A percentile compares a stretch with the other conserved stretches of the same genome.
These are phyloP conservation scores for Pemphredon lugubris DNA, from an alignment of 2,888 invertebrate genomes.

Conservation along the genomic window DNA sequence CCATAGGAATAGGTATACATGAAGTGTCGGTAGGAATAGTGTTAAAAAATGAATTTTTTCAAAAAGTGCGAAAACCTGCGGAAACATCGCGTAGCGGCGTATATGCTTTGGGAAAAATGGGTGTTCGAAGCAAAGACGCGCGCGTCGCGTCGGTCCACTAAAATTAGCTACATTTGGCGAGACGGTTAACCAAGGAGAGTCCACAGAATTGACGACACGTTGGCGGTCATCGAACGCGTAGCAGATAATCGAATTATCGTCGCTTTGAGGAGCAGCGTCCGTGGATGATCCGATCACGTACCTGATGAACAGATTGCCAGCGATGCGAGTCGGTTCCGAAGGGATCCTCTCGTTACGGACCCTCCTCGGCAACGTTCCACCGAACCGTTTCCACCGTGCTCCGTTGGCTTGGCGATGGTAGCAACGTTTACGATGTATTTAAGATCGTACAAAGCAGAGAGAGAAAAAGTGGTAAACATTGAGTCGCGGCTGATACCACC, in stretches of 20 bases:
- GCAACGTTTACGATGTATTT: slow-evolving; percentile 55
- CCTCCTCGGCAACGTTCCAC: slow-evolving; percentile 57
- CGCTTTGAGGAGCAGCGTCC: slow-evolving; percentile 80
- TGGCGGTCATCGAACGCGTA: slow-evolving; percentile 78
- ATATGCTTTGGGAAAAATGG: no score
- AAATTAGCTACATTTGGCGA: slow-evolving; percentile 57
- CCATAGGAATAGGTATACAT: no score
- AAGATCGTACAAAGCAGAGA: slow-evolving; percentile 40
- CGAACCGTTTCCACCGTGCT: slow-evolving; percentile 66
- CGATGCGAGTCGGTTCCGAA: slow-evolving; percentile 78
- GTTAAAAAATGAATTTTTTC: no score
- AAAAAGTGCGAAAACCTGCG: no score
- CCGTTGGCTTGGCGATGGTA: slow-evolving; percentile 62
- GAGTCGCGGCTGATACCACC: slow-evolving; percentile 5
- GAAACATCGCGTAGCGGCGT: no score
- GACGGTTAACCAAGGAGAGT: slow-evolving; percentile 59
- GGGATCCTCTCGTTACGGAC: slow-evolving; percentile 58
- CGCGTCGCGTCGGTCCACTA: no score
- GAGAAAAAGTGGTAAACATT: no score
- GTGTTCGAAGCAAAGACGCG: no score
- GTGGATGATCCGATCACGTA: slow-evolving; percentile 80
- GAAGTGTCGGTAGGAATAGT: no score
- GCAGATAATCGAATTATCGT: slow-evolving; percentile 80
- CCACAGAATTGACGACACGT: slow-evolving; percentile 61
- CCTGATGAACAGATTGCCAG: slow-evolving; percentile 78